phyloP scores from a whole-genome alignment of 2,113 vertebrate genomes.

The Callaeas wilsoni region DNA sequence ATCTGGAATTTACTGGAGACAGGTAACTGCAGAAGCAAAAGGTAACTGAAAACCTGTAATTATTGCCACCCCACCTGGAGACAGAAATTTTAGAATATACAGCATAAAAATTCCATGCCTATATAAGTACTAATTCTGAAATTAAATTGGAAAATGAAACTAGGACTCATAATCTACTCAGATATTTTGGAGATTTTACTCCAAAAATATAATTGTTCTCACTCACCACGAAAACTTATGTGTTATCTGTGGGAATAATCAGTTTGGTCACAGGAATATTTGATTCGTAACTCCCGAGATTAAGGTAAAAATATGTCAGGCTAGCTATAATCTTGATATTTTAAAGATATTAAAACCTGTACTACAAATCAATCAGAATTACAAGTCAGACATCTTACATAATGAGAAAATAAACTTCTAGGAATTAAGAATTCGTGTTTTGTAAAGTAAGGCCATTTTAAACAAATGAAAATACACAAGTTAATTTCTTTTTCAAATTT shows the following conservation, averaged over 20 bases:
- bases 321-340: neutral
- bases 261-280: neutral
- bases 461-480: neutral
- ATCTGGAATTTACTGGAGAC: neutral
- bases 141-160: neutral
- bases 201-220: neutral
- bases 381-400: neutral
- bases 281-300: neutral
- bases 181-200: neutral
- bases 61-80: neutral
- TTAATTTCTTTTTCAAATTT: neutral
- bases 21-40: neutral
- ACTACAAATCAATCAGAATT: neutral
- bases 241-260: neutral
- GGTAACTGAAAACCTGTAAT: neutral
- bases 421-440: neutral
- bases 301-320: neutral
- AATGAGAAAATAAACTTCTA: neutral
- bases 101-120: neutral
- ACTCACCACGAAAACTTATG: neutral
- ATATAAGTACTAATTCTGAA: neutral
- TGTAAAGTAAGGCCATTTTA: neutral
- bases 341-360: neutral
- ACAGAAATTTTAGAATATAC: neutral
- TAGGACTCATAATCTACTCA: neutral